Conservation (phyloP, 1,140 invertebrate genomes). For the Cherax destructor region DNA sequence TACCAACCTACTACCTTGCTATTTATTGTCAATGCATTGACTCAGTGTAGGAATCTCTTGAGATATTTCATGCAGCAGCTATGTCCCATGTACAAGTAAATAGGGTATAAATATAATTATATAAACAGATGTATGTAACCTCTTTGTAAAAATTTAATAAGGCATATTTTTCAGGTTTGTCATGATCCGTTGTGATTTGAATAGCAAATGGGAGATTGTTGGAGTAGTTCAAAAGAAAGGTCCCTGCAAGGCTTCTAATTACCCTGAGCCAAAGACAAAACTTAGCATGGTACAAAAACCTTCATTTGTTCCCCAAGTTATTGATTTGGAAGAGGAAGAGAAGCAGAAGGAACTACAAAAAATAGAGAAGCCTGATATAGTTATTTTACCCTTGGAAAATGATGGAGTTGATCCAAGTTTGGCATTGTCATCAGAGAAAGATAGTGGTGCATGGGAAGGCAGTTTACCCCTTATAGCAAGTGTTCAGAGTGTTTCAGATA, state of each 20-base stretch:
- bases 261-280: constrained; percentile 30
- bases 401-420: not conserved
- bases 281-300: not conserved
- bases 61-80: too few species aligned
- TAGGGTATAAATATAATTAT: too few species aligned
- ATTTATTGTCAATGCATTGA: too few species aligned
- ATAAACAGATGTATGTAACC: too few species aligned
- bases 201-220: constrained; percentile 65
- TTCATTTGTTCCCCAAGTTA: constrained; percentile 39
- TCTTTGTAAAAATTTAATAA: too few species aligned
- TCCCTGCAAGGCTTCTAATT: not conserved
- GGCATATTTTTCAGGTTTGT: constrained; percentile 57
- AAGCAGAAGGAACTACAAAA: constrained; percentile 11
- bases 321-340: constrained; percentile 63
- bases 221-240: constrained; percentile 67
- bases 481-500: constrained; percentile 52
- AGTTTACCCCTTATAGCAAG: constrained; percentile 28
- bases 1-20: too few species aligned
- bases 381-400: not conserved
- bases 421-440: constrained; percentile 22
- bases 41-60: too few species aligned
- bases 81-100: too few species aligned
- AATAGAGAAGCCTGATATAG: constrained; percentile 5
- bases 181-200: constrained; percentile 64
- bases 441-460: constrained; percentile 42